These are phyloP conservation scores for Propithecus deckenii DNA, from an alignment of 2,797 vertebrate species.

Conservation along the genomic window DNA sequence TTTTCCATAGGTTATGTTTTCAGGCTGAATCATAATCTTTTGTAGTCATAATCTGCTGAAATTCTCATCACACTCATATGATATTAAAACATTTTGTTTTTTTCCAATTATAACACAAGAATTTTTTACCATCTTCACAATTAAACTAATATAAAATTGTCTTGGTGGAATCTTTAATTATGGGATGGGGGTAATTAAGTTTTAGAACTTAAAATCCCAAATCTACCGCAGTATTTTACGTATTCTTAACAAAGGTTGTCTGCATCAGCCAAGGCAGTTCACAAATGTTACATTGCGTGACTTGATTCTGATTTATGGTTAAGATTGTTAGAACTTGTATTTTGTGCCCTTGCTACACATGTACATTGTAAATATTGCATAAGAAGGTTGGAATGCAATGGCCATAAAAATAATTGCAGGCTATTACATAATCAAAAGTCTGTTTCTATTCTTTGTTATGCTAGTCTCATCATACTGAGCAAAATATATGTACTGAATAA, in stretches of 20 bases:
- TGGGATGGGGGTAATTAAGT: conserved; percentile 23
- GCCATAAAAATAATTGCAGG: conserved; percentile 96
- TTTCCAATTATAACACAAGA: conserved; percentile 60
- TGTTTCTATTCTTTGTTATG: conserved; percentile 76
- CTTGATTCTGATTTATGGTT: conserved; percentile 83
- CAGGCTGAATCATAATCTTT: conserved; percentile 83
- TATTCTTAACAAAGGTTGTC: conserved; percentile 64
- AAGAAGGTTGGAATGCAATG: conserved; percentile 94
- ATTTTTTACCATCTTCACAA: conserved; percentile 30
- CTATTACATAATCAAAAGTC: conserved; percentile 86
- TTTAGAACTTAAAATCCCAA: conserved; percentile 55
- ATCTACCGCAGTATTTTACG: conserved; percentile 42
- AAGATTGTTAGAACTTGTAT: conserved; percentile 84
- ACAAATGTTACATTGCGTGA: conserved; percentile 87
- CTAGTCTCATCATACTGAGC: conserved; percentile 67
- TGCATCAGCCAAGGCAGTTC: conserved; percentile 74
- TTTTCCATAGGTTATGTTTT: conserved; percentile 86
- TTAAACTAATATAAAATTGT: conserved; percentile 55
- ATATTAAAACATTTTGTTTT: conserved; percentile 75
- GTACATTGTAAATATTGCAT: conserved; percentile 92
- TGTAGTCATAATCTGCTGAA: conserved; percentile 80
- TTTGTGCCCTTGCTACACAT: conserved; percentile 85
- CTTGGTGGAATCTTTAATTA: conserved; percentile 53
- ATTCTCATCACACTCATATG: conserved; percentile 77
- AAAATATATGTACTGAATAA: conserved; percentile 56